Base-by-base conservation (phyloP, 2,797 vertebrate species). In the Monodelphis domestica region DNA sequence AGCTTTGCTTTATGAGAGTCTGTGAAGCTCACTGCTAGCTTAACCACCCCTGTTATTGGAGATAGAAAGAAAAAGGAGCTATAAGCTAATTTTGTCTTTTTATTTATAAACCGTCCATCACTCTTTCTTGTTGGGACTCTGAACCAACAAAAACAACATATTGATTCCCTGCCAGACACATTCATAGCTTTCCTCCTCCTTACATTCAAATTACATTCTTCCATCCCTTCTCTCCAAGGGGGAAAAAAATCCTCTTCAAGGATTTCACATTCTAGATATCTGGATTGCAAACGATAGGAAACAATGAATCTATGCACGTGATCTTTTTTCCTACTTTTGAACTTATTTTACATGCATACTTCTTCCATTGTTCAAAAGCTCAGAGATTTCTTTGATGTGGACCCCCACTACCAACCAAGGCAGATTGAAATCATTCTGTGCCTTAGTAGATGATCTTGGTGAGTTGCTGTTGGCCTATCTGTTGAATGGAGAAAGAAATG, bases 31-130 rank as follows among this genome's bases (percentile, higher is more conserved):
- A 87, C 33, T 52, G 4, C 0, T n/a, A 14, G 29, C 38, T 91
- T 63, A 50, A 53, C 30, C 91, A 96, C 63, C 88, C 90, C 53
- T 92, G 54, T 57, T 92, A 33, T 89, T 93, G 91, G 59, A 95
- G 91, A 54, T 95, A 63, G 92, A 97, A 97, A 96, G 87, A 94
- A 96, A 51, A 87, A 95, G 63, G 91, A 24, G 1, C 12, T 30
- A 30, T 33, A 89, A 87, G 50, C 57, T 87, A 45, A 53, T 84
- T 91, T 45, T 70, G 33, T 88, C 87, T 88, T 53, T 90, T 78
- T 89, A 89, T 63, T 90, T 90, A 30, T 26, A 59, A 93, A 97
- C 33, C 93, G 53, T 70, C 12, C 12, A 92, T 95, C 12, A 38
- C 14, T 78, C 78, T 90, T 45, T 51, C 91, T 53, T 55, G 30